Evolutionary conservation across 2,797 vertebrate species (phyloP), one percentile per base, ranked within the genome.

Genomic region (Macropus fuliginosus): DNA sequence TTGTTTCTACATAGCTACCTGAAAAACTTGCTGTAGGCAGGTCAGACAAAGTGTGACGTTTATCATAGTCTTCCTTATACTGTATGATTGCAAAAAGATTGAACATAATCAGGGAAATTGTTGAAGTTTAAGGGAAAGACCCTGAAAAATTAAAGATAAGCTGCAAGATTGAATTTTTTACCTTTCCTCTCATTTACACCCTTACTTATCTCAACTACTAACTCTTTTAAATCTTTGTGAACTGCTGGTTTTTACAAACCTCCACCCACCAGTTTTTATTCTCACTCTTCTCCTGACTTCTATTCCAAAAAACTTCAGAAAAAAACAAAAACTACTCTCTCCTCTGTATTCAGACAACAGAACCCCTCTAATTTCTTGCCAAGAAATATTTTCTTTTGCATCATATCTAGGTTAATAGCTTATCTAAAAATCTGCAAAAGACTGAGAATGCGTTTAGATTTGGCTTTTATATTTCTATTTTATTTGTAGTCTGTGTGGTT

Each of bases 241-340:
- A 93, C 94, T 92, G 55, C 91, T 94, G 50, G 91, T 98, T 98
- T 97, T 97, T 94, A 62, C 66, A 96, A 90, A 54, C 56, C 59
- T 56, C 34, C 94, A 97, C 94, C 97, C 95, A 95, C n/a, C 34
- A 31, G 54, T 28, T 96, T 92, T n/a, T 11, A 95, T 94, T 96
- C 89, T 97, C 91, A 95, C 96, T 91, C 95, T 96, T 97, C 28
- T 94, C 93, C 97, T 97, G 92, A 90, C 96, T 93, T 95, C 27
- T 54, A 50, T 90, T 91, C 28, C 93, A 96, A 54, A 89, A 95
- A 29, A 1, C 3, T 50, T 29, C 29, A 93, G 91, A 14, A 29
- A 91, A 93, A 95, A 29, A 4, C 40, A 56, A 4, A 27, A 89
- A 92, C 16, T 46, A 40, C 18, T 81, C 87, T 18, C 56, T 91